A percentile compares a stretch with the other conserved stretches of the same genome.
Conservation (phyloP, 1,140 invertebrate genomes). For the Ceratina calcarata region DNA sequence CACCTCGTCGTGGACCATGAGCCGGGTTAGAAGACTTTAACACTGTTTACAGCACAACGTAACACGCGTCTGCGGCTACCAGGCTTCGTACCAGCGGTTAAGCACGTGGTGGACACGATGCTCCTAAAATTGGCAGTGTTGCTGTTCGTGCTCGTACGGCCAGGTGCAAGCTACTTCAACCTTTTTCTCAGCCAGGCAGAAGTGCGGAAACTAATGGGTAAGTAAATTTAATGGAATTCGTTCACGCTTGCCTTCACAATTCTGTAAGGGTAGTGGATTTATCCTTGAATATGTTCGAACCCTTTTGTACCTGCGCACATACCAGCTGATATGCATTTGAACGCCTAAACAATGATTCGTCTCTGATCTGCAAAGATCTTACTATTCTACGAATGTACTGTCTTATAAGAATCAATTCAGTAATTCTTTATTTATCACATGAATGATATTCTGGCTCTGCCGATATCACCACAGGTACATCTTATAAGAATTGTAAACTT, state of each 20-base stretch:
- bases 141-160: constrained; percentile 65
- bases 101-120: constrained; percentile 63
- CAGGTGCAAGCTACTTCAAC: constrained; percentile 76
- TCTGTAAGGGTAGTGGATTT: neutral
- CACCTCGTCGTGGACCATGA: constrained; percentile 25
- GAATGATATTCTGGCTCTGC: no score
- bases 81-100: constrained; percentile 26
- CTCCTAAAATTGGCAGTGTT: constrained; percentile 57
- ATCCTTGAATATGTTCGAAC: neutral
- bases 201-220: constrained; percentile 78
- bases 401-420: no score
- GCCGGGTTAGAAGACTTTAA: constrained; percentile 29
- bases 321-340: no score
- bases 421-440: no score
- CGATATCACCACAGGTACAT: no score
- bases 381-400: no score
- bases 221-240: constrained; percentile 52
- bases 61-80: constrained; percentile 44
- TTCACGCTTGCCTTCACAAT: constrained; percentile 3
- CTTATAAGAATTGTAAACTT: no score
- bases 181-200: constrained; percentile 78
- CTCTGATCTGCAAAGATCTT: no score
- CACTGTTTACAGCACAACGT: constrained; percentile 22
- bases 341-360: no score
- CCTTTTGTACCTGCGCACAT: neutral